Base-by-base conservation (phyloP, 2,888 invertebrate genomes). In the Oscheius myriophilus region DNA sequence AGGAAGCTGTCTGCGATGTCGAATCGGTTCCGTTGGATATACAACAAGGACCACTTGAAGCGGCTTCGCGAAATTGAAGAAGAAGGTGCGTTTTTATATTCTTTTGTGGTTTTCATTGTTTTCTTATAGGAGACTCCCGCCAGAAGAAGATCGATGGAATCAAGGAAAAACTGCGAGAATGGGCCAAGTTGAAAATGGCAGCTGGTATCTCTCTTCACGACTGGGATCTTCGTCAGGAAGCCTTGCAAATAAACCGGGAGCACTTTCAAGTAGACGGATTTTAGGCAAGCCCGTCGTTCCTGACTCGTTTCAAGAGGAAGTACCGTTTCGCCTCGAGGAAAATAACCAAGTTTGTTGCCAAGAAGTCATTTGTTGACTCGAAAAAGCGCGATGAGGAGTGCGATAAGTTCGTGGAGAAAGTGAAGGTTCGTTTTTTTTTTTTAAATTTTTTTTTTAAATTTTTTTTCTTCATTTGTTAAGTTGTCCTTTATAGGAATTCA, bases 331-430 rank as follows among this genome's bases (percentile, higher is more conserved):
- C 4, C 23, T 25, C 25, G 3, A 23, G 67, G 14, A 57, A 21
- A 21, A 51, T 67, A n/a, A 67, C 67, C 7, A 67, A 39, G 46
- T 67, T 67, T 18, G 58, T 58, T 1, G 41, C 67, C 2, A 25
- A 41, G 23, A 58, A 21, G 16, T 23, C 23, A 21, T 7, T 59
- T 12, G 9, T 1, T 2, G 45, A 67, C n/a, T 49, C 46, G 21
- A 49, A 18, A 6, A 49, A 23, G 18, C 55, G 49, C 58, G 1
- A 46, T 0, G 39, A 67, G 2, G 7, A n/a, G 0, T 53, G 58
- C 7, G 11, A 49, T 14, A 33, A 51, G 0, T 54, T 64, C n/a
- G 64, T 64, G 6, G 43, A 64, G 16, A 25, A 53, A 25, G 54
- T 53, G 16, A 16, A 42, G 25, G 26, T 23, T 1, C 21, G 16